These are phyloP conservation scores for Euplagia quadripunctaria DNA, from an alignment of 2,888 invertebrate species.

Conservation along the genomic window DNA sequence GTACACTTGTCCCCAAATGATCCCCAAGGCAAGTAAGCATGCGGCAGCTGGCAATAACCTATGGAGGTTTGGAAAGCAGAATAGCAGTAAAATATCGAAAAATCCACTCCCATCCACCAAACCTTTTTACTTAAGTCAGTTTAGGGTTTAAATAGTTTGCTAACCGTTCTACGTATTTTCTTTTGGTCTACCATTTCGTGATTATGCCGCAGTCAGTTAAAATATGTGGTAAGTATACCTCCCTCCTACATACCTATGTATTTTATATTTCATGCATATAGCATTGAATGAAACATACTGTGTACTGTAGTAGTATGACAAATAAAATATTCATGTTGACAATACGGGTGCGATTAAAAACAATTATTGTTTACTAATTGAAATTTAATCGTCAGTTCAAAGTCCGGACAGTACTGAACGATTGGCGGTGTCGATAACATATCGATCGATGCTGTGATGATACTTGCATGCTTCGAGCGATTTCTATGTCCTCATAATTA, in stretches of 20 bases:
- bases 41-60: background rate
- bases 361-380: constrained; percentile 15
- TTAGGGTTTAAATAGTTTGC: background rate
- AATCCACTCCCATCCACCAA: background rate
- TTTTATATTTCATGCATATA: background rate
- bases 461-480: background rate
- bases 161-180: background rate
- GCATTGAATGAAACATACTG: background rate
- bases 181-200: background rate
- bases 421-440: constrained; percentile 7
- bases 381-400: constrained; percentile 13
- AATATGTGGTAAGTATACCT: background rate
- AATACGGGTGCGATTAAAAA: constrained; percentile 5
- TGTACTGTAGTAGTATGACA: background rate
- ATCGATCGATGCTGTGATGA: constrained; percentile 7
- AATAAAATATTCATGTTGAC: constrained; percentile 21
- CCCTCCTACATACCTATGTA: background rate
- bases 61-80: background rate
- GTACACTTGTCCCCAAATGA: background rate
- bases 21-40: background rate
- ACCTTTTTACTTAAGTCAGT: background rate
- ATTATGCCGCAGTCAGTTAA: background rate
- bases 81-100: background rate
- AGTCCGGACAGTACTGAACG: constrained; percentile 5
- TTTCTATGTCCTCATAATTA: background rate